A percentile compares a stretch with the other conserved stretches of the same genome.
These are phyloP conservation scores for Henricia sp. DNA, from an alignment of 53 echinoderm and acorn worm species.

Conservation along the genomic window DNA sequence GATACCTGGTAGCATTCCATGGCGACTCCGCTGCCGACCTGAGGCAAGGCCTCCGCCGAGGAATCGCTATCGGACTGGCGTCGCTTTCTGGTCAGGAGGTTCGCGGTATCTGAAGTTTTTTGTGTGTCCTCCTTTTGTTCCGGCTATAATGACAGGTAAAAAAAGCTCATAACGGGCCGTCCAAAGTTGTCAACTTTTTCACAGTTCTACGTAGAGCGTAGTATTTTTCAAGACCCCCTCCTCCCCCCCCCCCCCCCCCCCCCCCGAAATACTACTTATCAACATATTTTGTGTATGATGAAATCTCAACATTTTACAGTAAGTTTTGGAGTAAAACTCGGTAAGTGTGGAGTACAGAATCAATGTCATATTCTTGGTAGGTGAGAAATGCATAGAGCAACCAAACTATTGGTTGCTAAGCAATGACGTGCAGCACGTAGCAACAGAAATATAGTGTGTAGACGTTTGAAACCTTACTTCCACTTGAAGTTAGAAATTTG, in stretches of 20 bases:
- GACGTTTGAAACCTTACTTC: no score
- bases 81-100: slow-evolving; percentile 14
- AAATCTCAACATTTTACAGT: no score
- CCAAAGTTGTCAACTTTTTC: neutral
- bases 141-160: neutral
- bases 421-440: neutral
- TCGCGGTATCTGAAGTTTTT: neutral
- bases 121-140: neutral
- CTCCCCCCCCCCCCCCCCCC: no score
- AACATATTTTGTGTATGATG: no score
- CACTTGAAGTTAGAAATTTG: no score
- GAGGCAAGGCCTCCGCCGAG: slow-evolving; percentile 14
- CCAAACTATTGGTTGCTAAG: neutral
- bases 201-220: neutral
- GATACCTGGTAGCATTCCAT: slow-evolving; percentile 35
- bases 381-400: no score
- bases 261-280: no score
- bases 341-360: no score
- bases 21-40: neutral
- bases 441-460: neutral
- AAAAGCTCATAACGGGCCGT: neutral
- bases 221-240: neutral
- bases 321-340: no score
- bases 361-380: no score
- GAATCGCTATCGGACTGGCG: neutral